A percentile compares a stretch with the other conserved stretches of the same genome.
These are phyloP conservation scores for Tuta absoluta DNA, from an alignment of 2,888 invertebrate species.

Conservation along the genomic window DNA sequence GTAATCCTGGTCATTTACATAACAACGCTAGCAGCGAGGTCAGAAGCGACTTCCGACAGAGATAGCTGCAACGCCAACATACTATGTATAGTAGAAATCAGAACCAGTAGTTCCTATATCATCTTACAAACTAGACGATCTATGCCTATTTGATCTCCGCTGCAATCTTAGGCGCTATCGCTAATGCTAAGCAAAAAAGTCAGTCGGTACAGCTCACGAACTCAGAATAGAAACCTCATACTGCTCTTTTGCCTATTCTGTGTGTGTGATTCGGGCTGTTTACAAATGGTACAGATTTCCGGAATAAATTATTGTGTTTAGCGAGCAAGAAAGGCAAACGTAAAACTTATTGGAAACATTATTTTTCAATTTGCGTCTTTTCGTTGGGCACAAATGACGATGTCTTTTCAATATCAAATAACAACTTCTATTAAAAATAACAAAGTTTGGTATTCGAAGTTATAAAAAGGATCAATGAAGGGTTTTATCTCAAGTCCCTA, in stretches of 20 bases:
- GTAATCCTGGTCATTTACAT: background rate
- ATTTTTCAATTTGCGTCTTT: background rate
- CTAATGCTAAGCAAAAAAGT: no score
- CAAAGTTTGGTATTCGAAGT: background rate
- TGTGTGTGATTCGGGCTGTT: slow-evolving; percentile 3
- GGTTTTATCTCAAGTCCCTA: slow-evolving; percentile 6
- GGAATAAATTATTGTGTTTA: slow-evolving; percentile 6
- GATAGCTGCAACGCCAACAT: background rate
- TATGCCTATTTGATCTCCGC: no score
- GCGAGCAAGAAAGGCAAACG: slow-evolving; percentile 2
- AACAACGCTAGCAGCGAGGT: background rate
- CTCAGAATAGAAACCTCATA: no score
- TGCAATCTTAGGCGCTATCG: no score
- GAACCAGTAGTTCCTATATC: no score
- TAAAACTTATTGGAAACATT: background rate
- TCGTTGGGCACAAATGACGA: background rate
- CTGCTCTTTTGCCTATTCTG: no score
- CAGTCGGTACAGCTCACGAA: no score
- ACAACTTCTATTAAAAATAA: background rate
- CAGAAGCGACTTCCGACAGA: background rate
- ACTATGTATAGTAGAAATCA: no score
- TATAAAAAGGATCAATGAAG: slow-evolving; percentile 2
- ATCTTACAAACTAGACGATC: no score
- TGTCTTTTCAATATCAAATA: background rate
- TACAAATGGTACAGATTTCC: background rate